A percentile compares a stretch with the other conserved stretches of the same genome.
Conservation (phyloP, 2,888 invertebrate species). For the Scaptomyza caliginosa region DNA sequence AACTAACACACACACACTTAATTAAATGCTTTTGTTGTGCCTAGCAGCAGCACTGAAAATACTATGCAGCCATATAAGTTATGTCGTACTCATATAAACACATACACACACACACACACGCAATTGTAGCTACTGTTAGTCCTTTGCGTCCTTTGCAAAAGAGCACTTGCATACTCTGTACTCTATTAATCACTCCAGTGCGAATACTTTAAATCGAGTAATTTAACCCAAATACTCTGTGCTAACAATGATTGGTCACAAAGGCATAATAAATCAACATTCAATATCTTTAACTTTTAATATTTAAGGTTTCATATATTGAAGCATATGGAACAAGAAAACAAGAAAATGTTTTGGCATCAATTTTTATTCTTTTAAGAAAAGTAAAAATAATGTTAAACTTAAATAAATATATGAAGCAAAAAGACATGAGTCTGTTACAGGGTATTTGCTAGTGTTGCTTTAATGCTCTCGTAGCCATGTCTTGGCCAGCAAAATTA, state of each 20-base stretch:
- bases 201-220: constrained; percentile 1
- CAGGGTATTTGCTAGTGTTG: background rate
- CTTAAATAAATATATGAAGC: too few relatives aligned
- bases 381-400: too few relatives aligned
- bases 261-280: background rate
- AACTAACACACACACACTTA: background rate
- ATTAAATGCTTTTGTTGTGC: background rate
- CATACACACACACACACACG: constrained; percentile 1
- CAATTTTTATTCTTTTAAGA: too few relatives aligned
- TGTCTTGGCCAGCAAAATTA: background rate
- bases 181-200: constrained; percentile 6
- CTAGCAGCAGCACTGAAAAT: background rate
- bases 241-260: background rate
- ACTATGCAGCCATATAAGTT: background rate
- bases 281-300: too few relatives aligned
- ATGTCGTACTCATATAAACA: background rate
- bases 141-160: constrained; percentile 7
- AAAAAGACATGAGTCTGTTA: background rate
- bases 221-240: background rate
- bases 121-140: background rate
- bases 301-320: too few relatives aligned
- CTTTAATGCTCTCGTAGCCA: background rate
- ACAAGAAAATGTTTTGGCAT: too few relatives aligned
- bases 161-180: background rate
- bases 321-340: too few relatives aligned